Evolutionary conservation across 2,888 invertebrate genomes (phyloP), one percentile per base, ranked within the genome.

Genomic region (Agrypnus murinus): DNA sequence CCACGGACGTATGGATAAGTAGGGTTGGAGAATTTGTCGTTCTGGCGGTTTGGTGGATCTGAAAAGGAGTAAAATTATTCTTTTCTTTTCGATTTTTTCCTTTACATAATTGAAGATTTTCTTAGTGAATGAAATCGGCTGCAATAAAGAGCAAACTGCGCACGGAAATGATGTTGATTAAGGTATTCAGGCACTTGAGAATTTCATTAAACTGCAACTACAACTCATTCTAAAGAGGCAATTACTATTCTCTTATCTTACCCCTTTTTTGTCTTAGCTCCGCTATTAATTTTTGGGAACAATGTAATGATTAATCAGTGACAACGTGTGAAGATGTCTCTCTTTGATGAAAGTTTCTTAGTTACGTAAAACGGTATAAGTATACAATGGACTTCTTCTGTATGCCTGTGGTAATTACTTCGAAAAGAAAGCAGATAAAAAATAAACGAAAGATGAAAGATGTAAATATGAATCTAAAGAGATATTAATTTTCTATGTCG

Each of bases 11-110:
- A 83, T 1, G 85, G 84, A 69, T 84, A 83, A 8, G 82, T 72
- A 9, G 81, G 75, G 68, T 81, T 83, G 15, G 84, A 82, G 68
- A 83, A 83, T 80, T 84, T 84, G 76, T 85, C 85, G 74, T 86
- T 86, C 74, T 84, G 83, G 50, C 86, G 78, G 17, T 75, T 71
- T 31, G 83, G 83, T 57, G 76, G 71, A 65, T 83, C 84, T 80
- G 75, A 7, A 77, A 12, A 40, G 12, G 3, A 40, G 3, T 2
- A n/a, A 12, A 40, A 12, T 3, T 40, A n/a, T 10, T 40, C 7
- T 10, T 40, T 40, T 40, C 2, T 40, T 2, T 40, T 40, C 7
- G 36, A 36, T 36, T 36, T 36, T 36, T 8, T 10, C n/a, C n/a
- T n/a, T n/a, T n/a, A n/a, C n/a, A n/a, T n/a, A n/a, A n/a, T n/a